phyloP scores from a whole-genome alignment of 1,140 invertebrate genomes.

The Saccostrea cuccullata region DNA sequence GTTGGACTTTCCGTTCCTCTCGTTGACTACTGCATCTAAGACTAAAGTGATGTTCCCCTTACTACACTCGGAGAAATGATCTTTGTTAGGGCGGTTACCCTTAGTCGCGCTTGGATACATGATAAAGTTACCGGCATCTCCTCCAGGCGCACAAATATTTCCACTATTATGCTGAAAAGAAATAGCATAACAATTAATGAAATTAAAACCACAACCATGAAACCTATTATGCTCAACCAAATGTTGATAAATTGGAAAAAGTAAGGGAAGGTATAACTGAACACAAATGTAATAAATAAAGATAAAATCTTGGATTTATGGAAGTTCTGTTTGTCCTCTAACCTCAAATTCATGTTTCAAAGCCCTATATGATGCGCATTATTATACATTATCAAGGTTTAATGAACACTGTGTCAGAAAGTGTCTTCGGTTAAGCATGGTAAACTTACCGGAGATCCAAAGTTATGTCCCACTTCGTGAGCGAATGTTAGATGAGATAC shows the following conservation, averaged over 20 bases:
- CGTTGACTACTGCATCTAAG: slow-evolving; percentile 81
- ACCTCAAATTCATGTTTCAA: too few relatives aligned
- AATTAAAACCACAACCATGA: too few relatives aligned
- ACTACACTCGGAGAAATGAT: slow-evolving; percentile 81
- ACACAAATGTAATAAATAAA: too few relatives aligned
- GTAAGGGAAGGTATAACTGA: too few relatives aligned
- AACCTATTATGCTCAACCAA: too few relatives aligned
- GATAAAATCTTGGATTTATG: too few relatives aligned
- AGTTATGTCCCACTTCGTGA: slow-evolving; percentile 99
- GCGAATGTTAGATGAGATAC: slow-evolving; percentile 98
- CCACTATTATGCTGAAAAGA: slow-evolving; percentile 94
- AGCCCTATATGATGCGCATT: too few relatives aligned
- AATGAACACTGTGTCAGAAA: too few relatives aligned
- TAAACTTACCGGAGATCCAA: slow-evolving; percentile 86
- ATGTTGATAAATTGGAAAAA: too few relatives aligned
- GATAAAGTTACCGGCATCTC: slow-evolving; percentile 95
- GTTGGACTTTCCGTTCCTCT: slow-evolving; percentile 93
- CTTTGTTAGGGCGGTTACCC: slow-evolving; percentile 76
- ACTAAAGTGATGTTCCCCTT: slow-evolving; percentile 92
- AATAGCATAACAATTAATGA: too few relatives aligned
- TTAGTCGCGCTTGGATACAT: slow-evolving; percentile 79
- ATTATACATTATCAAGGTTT: slow-evolving; percentile 80
- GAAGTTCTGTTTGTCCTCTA: too few relatives aligned
- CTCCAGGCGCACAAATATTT: slow-evolving; percentile 84
- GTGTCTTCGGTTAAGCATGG: slow-evolving; percentile 10